Evolutionary conservation across 2,888 invertebrate species (phyloP).

Genomic region (Oithona nana): DNA sequence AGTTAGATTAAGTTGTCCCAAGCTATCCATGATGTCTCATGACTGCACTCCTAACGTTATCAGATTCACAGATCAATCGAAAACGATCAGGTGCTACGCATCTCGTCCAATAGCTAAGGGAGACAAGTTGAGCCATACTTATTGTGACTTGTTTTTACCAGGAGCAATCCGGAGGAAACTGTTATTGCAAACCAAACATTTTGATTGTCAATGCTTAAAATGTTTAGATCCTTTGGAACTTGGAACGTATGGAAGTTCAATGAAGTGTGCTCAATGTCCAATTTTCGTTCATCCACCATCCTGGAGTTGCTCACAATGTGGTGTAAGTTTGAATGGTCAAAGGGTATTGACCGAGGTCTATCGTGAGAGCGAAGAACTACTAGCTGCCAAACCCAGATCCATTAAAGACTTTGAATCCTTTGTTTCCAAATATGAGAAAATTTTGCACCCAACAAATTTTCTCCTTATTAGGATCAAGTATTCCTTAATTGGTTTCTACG

Average conservation of each 20-base stretch:
- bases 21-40: not conserved
- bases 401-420: constrained; percentile 3
- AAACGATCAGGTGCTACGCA: not conserved
- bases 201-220: not conserved
- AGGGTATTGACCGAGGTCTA: not conserved
- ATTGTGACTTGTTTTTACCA: not conserved
- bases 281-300: not conserved
- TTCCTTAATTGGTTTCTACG: not conserved
- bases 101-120: not conserved
- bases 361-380: not conserved
- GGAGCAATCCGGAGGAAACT: not conserved
- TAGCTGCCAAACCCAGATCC: not conserved
- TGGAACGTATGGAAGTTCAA: not conserved
- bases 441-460: constrained; percentile 6
- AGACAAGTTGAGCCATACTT: not conserved
- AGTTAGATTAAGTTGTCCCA: not conserved
- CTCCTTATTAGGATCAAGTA: not conserved
- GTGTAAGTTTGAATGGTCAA: not conserved
- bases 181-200: constrained; percentile 7
- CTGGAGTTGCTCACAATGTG: not conserved
- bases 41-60: not conserved
- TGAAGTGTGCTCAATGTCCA: not conserved
- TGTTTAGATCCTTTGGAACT: not conserved
- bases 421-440: not conserved
- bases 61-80: not conserved